Evolutionary conservation across 2,888 invertebrate species (phyloP).

Genomic region (Glyphotaelius pellucidus): DNA sequence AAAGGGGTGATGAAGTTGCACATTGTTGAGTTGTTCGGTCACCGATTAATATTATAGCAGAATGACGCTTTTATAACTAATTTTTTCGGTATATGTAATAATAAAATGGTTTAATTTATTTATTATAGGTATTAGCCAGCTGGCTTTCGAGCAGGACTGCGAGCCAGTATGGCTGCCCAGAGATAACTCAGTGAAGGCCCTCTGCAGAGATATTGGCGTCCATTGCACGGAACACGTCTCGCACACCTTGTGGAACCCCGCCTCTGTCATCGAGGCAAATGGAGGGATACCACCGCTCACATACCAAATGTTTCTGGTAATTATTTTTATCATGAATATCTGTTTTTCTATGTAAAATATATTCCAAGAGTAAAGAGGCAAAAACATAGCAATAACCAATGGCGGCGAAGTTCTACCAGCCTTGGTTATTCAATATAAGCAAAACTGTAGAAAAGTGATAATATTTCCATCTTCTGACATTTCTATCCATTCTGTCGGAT

Average conservation of each 20-base stretch:
- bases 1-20: too few species aligned
- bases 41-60: too few species aligned
- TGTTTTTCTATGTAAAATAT: not conserved
- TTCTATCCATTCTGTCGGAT: too few species aligned
- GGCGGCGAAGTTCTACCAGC: not conserved
- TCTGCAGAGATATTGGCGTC: conserved; percentile 78
- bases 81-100: too few species aligned
- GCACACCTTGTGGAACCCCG: conserved; percentile 85
- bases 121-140: conserved; percentile 73
- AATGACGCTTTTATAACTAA: too few species aligned
- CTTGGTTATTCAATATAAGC: not conserved
- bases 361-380: not conserved
- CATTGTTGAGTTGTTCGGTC: too few species aligned
- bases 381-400: too few species aligned
- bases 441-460: not conserved
- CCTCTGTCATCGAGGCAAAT: conserved; percentile 80
- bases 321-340: conserved; percentile 65
- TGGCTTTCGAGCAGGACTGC: conserved; percentile 83
- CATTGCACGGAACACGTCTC: conserved; percentile 80
- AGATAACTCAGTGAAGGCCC: conserved; percentile 77
- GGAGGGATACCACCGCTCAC: conserved; percentile 85
- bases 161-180: conserved; percentile 84
- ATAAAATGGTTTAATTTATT: not conserved
- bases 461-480: too few species aligned
- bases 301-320: conserved; percentile 83